These are phyloP conservation scores for Mellivora capensis DNA, from an alignment of 2,113 vertebrate species.

Conservation along the genomic window DNA sequence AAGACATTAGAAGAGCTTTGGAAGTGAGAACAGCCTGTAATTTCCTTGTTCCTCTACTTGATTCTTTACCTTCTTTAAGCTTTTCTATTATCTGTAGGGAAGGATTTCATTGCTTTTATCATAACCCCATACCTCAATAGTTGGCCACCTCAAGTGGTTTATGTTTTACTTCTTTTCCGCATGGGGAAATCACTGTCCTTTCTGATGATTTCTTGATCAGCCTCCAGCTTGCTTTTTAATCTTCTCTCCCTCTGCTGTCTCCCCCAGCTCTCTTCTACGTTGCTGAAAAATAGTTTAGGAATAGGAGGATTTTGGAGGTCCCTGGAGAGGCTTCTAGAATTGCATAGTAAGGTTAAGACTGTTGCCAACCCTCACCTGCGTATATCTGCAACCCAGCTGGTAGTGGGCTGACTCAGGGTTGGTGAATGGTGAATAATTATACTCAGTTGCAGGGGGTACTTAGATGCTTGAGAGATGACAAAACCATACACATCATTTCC, in stretches of 20 bases:
- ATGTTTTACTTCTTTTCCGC: not conserved
- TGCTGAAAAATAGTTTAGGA: not conserved
- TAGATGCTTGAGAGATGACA: not conserved
- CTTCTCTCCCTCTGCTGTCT: not conserved
- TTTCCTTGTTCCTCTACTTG: not conserved
- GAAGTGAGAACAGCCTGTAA: not conserved
- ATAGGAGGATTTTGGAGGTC: not conserved
- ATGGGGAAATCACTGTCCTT: not conserved
- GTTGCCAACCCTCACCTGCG: not conserved
- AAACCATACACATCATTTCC: not conserved
- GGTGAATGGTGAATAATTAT: not conserved
- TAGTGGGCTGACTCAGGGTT: not conserved
- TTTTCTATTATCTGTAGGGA: not conserved
- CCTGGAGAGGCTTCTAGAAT: not conserved
- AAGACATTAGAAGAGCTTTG: not conserved
- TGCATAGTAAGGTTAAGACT: not conserved
- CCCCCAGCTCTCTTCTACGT: not conserved
- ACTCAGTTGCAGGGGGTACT: not conserved
- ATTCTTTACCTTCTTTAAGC: not conserved
- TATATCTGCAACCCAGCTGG: not conserved
- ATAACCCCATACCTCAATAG: not conserved
- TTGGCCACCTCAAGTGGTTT: not conserved
- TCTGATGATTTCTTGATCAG: not conserved
- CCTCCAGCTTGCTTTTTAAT: not conserved
- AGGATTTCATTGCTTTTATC: not conserved